These are phyloP conservation scores for Sebastes matsubarae DNA, from an alignment of 2,797 vertebrate species.

Conservation along the genomic window DNA sequence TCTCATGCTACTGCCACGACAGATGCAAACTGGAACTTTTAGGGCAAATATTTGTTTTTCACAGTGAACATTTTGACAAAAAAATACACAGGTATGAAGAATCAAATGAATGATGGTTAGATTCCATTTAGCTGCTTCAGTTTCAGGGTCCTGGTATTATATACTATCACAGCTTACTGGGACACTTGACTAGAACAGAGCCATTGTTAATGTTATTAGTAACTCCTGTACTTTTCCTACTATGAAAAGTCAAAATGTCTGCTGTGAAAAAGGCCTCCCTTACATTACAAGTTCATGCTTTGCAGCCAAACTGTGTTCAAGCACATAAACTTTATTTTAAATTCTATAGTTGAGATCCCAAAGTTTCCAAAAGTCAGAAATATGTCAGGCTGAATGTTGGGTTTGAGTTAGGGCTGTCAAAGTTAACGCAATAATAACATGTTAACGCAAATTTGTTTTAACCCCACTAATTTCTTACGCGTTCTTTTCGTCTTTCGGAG, in stretches of 20 bases:
- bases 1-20: neutral
- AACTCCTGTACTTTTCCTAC: no score
- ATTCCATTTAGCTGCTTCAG: neutral
- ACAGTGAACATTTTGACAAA: neutral
- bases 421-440: no score
- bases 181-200: neutral
- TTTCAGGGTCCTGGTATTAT: neutral
- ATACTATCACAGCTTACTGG: neutral
- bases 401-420: no score
- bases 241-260: neutral
- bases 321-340: neutral
- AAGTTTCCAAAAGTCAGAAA: neutral
- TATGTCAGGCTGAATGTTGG: no score
- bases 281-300: neutral
- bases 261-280: accelerated
- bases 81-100: neutral
- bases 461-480: no score
- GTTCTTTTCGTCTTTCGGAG: no score
- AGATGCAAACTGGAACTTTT: neutral
- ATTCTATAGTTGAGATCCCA: accelerated
- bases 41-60: neutral
- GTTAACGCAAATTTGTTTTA: no score
- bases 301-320: no score
- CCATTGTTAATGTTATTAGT: no score
- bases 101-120: neutral